These are phyloP conservation scores for Patella pellucida DNA, from an alignment of 2,888 invertebrate species.

Conservation along the genomic window DNA sequence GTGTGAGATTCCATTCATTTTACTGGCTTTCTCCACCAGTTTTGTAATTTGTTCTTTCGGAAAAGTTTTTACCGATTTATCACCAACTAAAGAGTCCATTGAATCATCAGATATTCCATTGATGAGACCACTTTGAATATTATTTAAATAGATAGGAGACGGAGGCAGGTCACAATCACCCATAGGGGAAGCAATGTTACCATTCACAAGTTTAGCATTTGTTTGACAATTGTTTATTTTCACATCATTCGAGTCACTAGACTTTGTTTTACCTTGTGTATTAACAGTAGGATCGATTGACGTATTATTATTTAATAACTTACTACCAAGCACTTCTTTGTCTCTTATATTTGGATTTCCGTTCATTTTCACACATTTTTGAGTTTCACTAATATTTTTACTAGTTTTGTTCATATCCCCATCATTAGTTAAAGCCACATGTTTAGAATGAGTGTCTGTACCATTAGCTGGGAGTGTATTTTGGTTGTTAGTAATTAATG, in stretches of 20 bases:
- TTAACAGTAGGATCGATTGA: not conserved
- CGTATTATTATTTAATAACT: conserved; percentile 1
- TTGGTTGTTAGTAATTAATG: not conserved
- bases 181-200: conserved; percentile 39
- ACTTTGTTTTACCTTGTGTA: not conserved
- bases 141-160: conserved; percentile 19
- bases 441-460: not conserved
- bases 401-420: conserved; percentile 7
- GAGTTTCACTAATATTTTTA: conserved; percentile 15
- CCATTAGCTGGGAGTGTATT: not conserved
- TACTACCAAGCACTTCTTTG: conserved; percentile 1
- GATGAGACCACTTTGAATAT: not conserved
- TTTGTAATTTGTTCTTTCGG: conserved; percentile 21
- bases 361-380: not conserved
- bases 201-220: conserved; percentile 38
- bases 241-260: not conserved
- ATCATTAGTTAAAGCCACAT: not conserved
- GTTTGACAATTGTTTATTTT: conserved; percentile 17
- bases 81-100: not conserved
- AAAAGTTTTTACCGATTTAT: conserved; percentile 11
- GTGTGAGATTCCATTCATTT: conserved; percentile 55
- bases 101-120: conserved; percentile 6
- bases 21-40: conserved; percentile 40
- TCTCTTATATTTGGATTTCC: not conserved
- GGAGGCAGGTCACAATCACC: conserved; percentile 40